Evolutionary conservation across 1,140 invertebrate species (phyloP), one percentile per base, ranked within the genome.

Genomic region (Bombus haemorrhoidalis): DNA sequence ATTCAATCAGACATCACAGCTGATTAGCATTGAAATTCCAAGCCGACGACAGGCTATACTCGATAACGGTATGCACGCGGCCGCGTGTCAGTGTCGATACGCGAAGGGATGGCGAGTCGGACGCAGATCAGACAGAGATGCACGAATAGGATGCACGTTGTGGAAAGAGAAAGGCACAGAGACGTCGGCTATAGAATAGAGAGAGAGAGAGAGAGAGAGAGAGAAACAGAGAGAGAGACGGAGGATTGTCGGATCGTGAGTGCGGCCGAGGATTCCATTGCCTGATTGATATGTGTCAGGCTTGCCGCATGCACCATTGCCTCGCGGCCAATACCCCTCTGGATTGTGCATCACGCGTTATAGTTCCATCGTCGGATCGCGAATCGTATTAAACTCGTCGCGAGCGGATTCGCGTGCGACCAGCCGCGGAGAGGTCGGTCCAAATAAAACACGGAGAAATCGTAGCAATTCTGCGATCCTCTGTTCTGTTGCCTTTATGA

Each of bases 261-360:
- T 83, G 76, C 78, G 64, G 69, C 88, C 75, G 80, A 89, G 88
- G 88, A 89, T 89, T 89, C 88, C 87, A 89, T 89, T 84, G 87
- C 84, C 86, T 91, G 90, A 91, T 91, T 91, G 90, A 91, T 91
- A 89, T 91, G 90, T 91, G 90, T 91, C 90, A 91, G 88, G 89
- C 89, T 80, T 78, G 86, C 81, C 87, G 89, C 87, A 91, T 89
- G 89, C 89, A 91, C 90, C 90, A 90, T 91, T 91, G 88, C 87
- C 87, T 86, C 87, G 86, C 84, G 89, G 83, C 87, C 86, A 87
- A 91, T 89, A 89, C 89, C 85, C 82, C 79, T 81, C 22, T 86
- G 89, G 87, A 81, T 85, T 86, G 84, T 78, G 86, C 89, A 73
- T 81, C 72, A 77, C 83, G 53, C 89, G 90, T 91, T 91, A 90